These are phyloP conservation scores for Hippopotamus amphibius DNA, from an alignment of 2,113 vertebrate genomes.

Conservation along the genomic window DNA sequence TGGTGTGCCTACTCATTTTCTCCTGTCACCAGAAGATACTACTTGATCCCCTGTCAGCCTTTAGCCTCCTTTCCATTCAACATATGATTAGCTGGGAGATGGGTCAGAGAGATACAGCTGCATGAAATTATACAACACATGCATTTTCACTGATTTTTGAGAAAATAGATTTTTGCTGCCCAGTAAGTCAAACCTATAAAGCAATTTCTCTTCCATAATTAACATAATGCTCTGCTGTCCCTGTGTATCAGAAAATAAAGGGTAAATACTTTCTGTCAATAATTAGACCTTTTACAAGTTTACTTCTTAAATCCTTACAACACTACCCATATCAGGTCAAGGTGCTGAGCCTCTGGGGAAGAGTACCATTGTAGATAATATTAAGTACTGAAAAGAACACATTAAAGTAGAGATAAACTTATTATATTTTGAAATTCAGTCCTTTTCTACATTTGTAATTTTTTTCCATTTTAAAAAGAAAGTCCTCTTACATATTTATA, in stretches of 20 bases:
- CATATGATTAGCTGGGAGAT: slow-evolving; percentile 19
- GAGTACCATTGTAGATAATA: background rate
- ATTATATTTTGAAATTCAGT: background rate
- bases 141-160: background rate
- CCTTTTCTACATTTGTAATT: slow-evolving; percentile 23
- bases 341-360: background rate
- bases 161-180: slow-evolving; percentile 45
- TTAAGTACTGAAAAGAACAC: background rate
- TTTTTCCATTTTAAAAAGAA: slow-evolving; percentile 38
- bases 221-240: background rate
- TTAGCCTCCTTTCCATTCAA: slow-evolving; percentile 31
- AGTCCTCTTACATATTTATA: slow-evolving; percentile 19
- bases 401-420: background rate
- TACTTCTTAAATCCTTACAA: slow-evolving; percentile 50
- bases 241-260: background rate
- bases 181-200: slow-evolving; percentile 47
- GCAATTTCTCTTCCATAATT: slow-evolving; percentile 39
- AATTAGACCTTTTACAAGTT: slow-evolving; percentile 48
- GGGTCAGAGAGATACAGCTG: slow-evolving; percentile 31
- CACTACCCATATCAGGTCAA: background rate
- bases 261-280: slow-evolving; percentile 33
- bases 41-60: slow-evolving; percentile 22
- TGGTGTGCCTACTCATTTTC: slow-evolving; percentile 52
- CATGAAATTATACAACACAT: slow-evolving; percentile 36
- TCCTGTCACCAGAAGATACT: slow-evolving; percentile 36